These are phyloP conservation scores for Carcinoscorpius rotundicauda DNA, from an alignment of 1,140 invertebrate genomes.

Conservation along the genomic window DNA sequence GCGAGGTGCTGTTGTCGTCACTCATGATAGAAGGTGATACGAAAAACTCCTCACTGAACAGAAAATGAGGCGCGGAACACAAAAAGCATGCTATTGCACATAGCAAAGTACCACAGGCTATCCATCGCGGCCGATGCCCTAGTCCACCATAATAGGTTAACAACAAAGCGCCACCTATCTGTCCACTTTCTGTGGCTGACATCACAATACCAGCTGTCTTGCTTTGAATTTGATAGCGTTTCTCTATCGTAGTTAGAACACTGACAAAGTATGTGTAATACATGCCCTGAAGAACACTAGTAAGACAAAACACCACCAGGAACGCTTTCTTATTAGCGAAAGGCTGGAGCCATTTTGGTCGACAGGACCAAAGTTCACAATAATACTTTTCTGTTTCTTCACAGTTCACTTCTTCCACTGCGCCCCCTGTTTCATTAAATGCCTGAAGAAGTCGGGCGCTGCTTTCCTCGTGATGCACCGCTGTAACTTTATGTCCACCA, in stretches of 20 bases:
- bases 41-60: conserved; percentile 14
- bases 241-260: conserved; percentile 93
- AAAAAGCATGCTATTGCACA: conserved; percentile 76
- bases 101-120: conserved; percentile 81
- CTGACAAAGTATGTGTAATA: conserved; percentile 92
- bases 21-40: neutral
- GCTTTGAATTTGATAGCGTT: conserved; percentile 88
- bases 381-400: too few relatives aligned
- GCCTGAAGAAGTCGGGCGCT: too few relatives aligned
- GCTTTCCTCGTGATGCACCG: conserved; percentile 11
- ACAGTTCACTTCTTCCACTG: too few relatives aligned
- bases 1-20: neutral
- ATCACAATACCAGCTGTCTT: conserved; percentile 86
- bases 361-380: conserved; percentile 19
- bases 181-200: conserved; percentile 88
- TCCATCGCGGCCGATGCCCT: conserved; percentile 91
- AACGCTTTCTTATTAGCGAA: conserved; percentile 79
- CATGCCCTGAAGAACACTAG: conserved; percentile 73
- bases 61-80: conserved; percentile 51
- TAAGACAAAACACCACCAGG: conserved; percentile 61
- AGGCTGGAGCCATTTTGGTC: conserved; percentile 52
- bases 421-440: too few relatives aligned
- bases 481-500: neutral
- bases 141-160: conserved; percentile 87
- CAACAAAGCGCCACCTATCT: conserved; percentile 58